Base-by-base conservation (phyloP, 2,113 vertebrate species). In the Sylvilagus bachmani region DNA sequence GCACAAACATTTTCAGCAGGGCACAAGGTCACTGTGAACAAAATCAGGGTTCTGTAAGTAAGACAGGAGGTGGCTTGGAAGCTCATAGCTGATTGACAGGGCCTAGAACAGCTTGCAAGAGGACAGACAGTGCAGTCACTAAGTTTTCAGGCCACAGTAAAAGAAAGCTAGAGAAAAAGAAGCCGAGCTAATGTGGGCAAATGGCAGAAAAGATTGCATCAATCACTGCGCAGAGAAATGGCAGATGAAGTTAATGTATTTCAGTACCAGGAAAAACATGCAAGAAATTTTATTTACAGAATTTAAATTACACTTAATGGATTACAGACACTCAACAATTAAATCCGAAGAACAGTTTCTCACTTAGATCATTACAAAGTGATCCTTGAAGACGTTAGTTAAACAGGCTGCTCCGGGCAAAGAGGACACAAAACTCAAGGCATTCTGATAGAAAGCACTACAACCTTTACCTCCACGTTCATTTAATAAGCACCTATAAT, bases 281-380 rank as follows among this genome's bases (percentile, higher is more conserved):
- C 31, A 74, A 79, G 86, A 88, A 44, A 89, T 83, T 87, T 93
- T 78, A 88, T 25, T 89, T 44, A 66, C 38, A 94, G 82, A 82
- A 83, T 83, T 22, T n/a, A 79, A 86, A 91, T 75, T 91, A 53
- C 6, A 89, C 38, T 78, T 86, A 89, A 51, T 80, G 27, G 44
- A 31, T 87, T 94, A 38, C 13, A 89, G 69, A 55, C 58, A 74
- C 19, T 36, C 33, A 81, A 74, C 5, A 73, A 84, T 74, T 82
- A 86, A 90, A 91, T 71, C 29, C 62, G 64, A 77, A 64, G 21
- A 49, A 38, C 90, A 80, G n/a, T 92, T 93, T 88, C 44, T 87
- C 62, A 88, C 81, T 84, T 33, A 82, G 62, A 67, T 88, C 16
- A 22, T 69, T 78, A 92, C 55, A 94, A 90, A 85, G 78, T 29